Evolutionary conservation across 2,888 invertebrate species (phyloP), one percentile per base, ranked within the genome.

Genomic region (Dermolepida albohirtum): DNA sequence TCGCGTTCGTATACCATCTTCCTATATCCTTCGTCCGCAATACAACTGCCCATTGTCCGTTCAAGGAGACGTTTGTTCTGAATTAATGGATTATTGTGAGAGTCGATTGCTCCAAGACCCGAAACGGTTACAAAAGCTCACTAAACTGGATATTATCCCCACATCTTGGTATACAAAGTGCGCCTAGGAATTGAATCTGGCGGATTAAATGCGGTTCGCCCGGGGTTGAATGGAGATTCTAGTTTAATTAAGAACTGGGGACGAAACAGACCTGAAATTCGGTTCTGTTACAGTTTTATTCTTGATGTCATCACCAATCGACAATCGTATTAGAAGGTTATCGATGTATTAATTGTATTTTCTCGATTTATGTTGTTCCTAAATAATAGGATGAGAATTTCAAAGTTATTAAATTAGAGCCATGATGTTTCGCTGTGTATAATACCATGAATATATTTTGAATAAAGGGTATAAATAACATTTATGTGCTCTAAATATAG

Each of bases 81-180:
- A 54, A 54, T 54, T 54, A 54, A 54, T 54, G 54, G 54, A 54
- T 54, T 54, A 54, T 54, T 54, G 40, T 17, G 54, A 54, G 40
- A 54, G 40, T 54, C 54, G 54, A 54, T 54, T 54, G 54, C 54
- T 34, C 40, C 54, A 54, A 54, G 54, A 54, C 40, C 54, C 54
- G 40, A 54, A 54, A 41, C 40, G 54, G 40, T 40, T 39, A 54
- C 54, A 54, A 54, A 54, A 40, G 54, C 54, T 16, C 12, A 54
- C 54, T 54, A 54, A 40, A 54, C 54, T 54, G 54, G 54, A 54
- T 54, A 54, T 54, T 54, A 54, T 54, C 54, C 54, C 40, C 54
- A 40, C 14, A 40, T 41, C 40, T 40, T 17, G 17, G 54, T 40
- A 41, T 17, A 40, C 54, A 54, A 54, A 54, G 22, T 54, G 54